These are phyloP conservation scores for Schrankia costaestrigalis DNA, from an alignment of 2,888 invertebrate species.

Conservation along the genomic window DNA sequence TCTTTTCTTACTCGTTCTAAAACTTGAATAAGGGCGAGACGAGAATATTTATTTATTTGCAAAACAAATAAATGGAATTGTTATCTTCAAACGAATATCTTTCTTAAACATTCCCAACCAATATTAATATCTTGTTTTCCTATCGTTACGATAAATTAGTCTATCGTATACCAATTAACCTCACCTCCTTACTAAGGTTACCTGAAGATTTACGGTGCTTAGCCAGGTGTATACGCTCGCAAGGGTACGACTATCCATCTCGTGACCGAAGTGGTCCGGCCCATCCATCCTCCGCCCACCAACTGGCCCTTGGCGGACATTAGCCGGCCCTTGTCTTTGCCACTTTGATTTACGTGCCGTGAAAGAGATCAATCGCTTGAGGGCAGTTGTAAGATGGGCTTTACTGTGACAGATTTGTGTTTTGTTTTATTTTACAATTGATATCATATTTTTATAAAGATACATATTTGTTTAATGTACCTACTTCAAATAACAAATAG, in stretches of 20 bases:
- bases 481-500: too few relatives aligned
- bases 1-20: too few relatives aligned
- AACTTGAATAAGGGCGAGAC: too few relatives aligned
- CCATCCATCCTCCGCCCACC: slow-evolving; percentile 31
- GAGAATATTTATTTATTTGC: too few relatives aligned
- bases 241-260: slow-evolving; percentile 28
- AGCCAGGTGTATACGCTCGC: slow-evolving; percentile 32
- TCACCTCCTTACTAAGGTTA: slow-evolving; percentile 18
- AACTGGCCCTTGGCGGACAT: slow-evolving; percentile 47
- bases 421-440: background rate
- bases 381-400: slow-evolving; percentile 32
- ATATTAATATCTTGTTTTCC: background rate
- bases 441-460: too few relatives aligned
- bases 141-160: background rate
- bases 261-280: slow-evolving; percentile 17
- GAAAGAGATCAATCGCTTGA: slow-evolving; percentile 61
- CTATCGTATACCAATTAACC: slow-evolving; percentile 6
- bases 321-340: slow-evolving; percentile 64
- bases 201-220: slow-evolving; percentile 30
- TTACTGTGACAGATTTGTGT: slow-evolving; percentile 19
- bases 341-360: slow-evolving; percentile 69
- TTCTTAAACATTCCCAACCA: background rate
- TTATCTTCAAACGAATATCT: too few relatives aligned
- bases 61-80: too few relatives aligned
- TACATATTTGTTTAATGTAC: background rate